These are phyloP conservation scores for Dolichoris vasculosae DNA, from an alignment of 1,140 invertebrate genomes.

Conservation along the genomic window DNA sequence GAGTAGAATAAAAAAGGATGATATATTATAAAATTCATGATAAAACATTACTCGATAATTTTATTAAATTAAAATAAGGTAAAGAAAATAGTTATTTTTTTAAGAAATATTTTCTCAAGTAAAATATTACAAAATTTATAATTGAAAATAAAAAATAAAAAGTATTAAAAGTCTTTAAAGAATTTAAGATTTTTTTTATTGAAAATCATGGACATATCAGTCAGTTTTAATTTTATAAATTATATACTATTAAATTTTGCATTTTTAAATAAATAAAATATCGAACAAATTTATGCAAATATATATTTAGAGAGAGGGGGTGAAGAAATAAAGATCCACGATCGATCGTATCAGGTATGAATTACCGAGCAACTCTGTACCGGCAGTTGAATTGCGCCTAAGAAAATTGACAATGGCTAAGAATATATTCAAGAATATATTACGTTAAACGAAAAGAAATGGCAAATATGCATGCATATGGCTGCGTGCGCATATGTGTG, in stretches of 20 bases:
- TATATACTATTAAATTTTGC: too few species aligned
- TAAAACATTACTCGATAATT: too few species aligned
- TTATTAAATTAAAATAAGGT: too few species aligned
- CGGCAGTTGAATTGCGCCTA: slow-evolving; percentile 8
- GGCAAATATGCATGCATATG: background rate
- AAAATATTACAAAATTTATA: too few species aligned
- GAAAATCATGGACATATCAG: background rate
- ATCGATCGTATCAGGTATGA: slow-evolving; percentile 32
- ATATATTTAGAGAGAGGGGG: background rate
- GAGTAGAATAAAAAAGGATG: too few species aligned
- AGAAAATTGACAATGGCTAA: background rate
- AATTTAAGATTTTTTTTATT: too few species aligned
- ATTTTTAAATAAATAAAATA: background rate
- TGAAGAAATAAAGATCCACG: background rate
- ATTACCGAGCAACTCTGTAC: slow-evolving; percentile 6
- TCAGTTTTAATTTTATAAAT: too few species aligned
- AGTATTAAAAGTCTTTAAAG: too few species aligned
- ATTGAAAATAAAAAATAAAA: too few species aligned
- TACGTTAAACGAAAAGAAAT: background rate
- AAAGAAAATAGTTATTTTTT: too few species aligned
- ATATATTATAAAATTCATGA: too few species aligned
- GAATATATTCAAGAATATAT: background rate
- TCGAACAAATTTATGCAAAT: background rate
- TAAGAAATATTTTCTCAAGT: too few species aligned
- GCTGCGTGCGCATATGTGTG: background rate